Evolutionary conservation across 2,888 invertebrate species (phyloP).

Genomic region (Orchestes rusci): DNA sequence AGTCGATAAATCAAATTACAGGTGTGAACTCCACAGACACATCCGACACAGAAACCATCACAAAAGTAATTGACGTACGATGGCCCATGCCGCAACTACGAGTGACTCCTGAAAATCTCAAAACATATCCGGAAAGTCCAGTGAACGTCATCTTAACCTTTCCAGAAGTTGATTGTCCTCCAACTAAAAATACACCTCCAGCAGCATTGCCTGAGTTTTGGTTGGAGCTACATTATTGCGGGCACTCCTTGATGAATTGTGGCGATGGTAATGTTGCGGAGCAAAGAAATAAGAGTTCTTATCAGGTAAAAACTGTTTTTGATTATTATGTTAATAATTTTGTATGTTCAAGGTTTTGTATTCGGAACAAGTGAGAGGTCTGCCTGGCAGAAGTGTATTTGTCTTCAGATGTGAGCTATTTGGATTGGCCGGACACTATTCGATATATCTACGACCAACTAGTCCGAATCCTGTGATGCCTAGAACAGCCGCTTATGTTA

Average conservation of each 20-base stretch:
- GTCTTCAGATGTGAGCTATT: constrained; percentile 71
- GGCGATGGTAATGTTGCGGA: constrained; percentile 49
- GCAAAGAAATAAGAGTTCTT: constrained; percentile 41
- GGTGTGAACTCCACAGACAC: constrained; percentile 15
- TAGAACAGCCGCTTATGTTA: constrained; percentile 60
- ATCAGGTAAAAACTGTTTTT: constrained; percentile 41
- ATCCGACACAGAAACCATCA: constrained; percentile 29
- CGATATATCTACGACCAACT: constrained; percentile 63
- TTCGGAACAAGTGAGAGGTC: constrained; percentile 68
- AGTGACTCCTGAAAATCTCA: constrained; percentile 67
- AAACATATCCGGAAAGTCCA: constrained; percentile 70
- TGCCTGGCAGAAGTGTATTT: constrained; percentile 62
- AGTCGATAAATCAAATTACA: no score
- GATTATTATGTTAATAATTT: neutral
- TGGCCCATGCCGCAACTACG: constrained; percentile 70
- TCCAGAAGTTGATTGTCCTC: constrained; percentile 63
- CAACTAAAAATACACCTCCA: constrained; percentile 50
- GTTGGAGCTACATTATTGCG: constrained; percentile 75
- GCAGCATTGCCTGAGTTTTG: constrained; percentile 59
- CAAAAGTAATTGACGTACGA: constrained; percentile 65
- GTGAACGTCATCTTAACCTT: constrained; percentile 71
- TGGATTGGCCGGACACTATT: constrained; percentile 76
- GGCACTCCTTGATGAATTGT: constrained; percentile 65
- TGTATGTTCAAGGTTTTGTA: constrained; percentile 53
- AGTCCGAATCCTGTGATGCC: constrained; percentile 56